These are phyloP conservation scores for Petroica traversi DNA, from an alignment of 2,113 vertebrate genomes.

Conservation along the genomic window DNA sequence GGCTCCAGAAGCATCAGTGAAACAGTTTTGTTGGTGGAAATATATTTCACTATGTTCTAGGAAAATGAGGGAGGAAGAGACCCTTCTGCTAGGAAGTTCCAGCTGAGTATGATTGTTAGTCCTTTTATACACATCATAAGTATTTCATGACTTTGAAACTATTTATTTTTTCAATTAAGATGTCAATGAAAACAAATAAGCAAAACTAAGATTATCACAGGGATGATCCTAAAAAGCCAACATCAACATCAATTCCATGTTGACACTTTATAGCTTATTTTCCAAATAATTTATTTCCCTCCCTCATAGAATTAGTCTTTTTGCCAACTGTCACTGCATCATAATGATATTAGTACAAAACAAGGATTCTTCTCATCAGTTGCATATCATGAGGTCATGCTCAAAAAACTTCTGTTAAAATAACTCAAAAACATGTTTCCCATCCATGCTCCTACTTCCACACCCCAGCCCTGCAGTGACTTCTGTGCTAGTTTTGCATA, in stretches of 20 bases:
- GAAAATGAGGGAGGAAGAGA: background rate
- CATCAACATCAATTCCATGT: background rate
- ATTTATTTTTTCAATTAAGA: slow-evolving; percentile 15
- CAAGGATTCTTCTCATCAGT: background rate
- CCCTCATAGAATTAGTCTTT: background rate
- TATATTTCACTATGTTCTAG: background rate
- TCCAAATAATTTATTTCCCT: background rate
- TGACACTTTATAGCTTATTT: slow-evolving; percentile 10
- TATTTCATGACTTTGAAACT: background rate
- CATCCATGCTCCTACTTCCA: background rate
- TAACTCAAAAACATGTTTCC: background rate
- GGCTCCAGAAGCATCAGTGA: background rate
- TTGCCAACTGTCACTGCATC: background rate
- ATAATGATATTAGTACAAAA: background rate
- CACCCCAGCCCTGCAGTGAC: background rate
- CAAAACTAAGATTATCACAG: too few species aligned
- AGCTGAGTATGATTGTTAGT: background rate
- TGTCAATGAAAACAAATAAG: background rate
- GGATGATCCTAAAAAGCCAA: background rate
- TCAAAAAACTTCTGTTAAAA: background rate
- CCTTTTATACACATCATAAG: background rate
- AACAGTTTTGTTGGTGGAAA: background rate
- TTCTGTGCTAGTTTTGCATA: background rate
- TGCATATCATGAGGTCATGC: background rate
- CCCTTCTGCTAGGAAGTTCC: background rate